Conservation (phyloP, 2,797 vertebrate genomes). For the Rhinophrynus dorsalis region DNA sequence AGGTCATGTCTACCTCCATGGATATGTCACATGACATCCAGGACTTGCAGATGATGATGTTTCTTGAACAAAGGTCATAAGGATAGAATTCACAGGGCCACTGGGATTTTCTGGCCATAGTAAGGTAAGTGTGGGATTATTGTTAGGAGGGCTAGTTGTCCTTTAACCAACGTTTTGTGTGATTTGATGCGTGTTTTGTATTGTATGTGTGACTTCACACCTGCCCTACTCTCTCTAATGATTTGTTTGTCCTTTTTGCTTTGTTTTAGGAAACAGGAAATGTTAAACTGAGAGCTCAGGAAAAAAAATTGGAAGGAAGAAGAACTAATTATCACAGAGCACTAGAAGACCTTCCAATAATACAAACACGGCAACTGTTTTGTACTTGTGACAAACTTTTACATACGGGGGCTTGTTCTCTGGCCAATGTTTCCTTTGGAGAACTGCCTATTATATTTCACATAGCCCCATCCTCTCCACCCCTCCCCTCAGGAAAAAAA, state of each 20-base stretch:
- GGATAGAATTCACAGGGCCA: too few species aligned
- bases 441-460: conserved; percentile 7
- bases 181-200: too few species aligned
- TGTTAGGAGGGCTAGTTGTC: too few species aligned
- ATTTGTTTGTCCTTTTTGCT: conserved; percentile 1
- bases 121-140: too few species aligned
- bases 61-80: too few species aligned
- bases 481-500: not conserved
- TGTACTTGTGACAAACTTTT: conserved; percentile 9
- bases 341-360: conserved; percentile 5
- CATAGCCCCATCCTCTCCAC: not conserved
- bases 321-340: not conserved
- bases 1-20: too few species aligned
- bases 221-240: not conserved
- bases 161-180: too few species aligned
- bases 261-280: conserved; percentile 35
- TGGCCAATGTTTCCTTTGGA: conserved; percentile 24
- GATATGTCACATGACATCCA: too few species aligned
- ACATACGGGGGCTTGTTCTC: conserved; percentile 6
- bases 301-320: conserved; percentile 21
- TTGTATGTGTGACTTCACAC: too few species aligned
- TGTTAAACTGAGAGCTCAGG: not conserved
- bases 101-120: too few species aligned
- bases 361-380: conserved; percentile 3
- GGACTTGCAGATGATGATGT: too few species aligned